Percentiles rank a stretch among this genome's conserved stretches.
Evolutionary conservation across 2,888 invertebrate genomes (phyloP).

Genomic region (Ectemnius lituratus): DNA sequence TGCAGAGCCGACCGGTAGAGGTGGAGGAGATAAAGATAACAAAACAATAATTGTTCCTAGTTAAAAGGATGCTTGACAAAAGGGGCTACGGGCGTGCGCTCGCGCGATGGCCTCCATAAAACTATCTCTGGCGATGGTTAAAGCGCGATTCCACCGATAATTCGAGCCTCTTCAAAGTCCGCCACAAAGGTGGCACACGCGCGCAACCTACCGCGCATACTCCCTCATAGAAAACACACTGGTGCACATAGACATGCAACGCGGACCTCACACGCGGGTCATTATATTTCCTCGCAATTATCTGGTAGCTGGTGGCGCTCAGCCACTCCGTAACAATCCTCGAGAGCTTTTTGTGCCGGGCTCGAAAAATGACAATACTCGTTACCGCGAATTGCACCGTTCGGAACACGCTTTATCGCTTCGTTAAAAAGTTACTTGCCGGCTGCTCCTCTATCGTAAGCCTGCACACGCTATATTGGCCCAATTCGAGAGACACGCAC

Average conservation of each 20-base stretch:
- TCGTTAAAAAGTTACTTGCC: constrained; percentile 46
- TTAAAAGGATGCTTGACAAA: constrained; percentile 9
- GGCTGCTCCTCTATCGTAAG: background rate
- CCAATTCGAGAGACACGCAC: background rate
- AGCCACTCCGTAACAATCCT: constrained; percentile 12
- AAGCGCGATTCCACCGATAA: constrained; percentile 45
- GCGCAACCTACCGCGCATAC: background rate
- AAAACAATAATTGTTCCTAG: constrained; percentile 34
- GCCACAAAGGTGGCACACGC: constrained; percentile 27
- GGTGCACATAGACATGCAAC: too few relatives aligned
- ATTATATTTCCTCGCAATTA: constrained; percentile 48
- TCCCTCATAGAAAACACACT: too few relatives aligned
- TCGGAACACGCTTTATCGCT: constrained; percentile 34
- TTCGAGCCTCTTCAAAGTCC: constrained; percentile 31
- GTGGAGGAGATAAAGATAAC: constrained; percentile 22
- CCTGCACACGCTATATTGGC: background rate
- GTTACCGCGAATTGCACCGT: constrained; percentile 6
- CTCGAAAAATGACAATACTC: constrained; percentile 22
- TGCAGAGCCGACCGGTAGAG: too few relatives aligned
- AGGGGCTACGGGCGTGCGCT: constrained; percentile 3
- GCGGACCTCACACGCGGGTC: constrained; percentile 10
- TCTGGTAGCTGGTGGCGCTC: constrained; percentile 26
- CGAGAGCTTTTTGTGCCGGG: background rate
- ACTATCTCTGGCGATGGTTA: constrained; percentile 35
- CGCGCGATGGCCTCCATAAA: constrained; percentile 24